Evolutionary conservation across 2,888 invertebrate species (phyloP), one percentile per base, ranked within the genome.

Genomic region (Oscheius sp.): DNA sequence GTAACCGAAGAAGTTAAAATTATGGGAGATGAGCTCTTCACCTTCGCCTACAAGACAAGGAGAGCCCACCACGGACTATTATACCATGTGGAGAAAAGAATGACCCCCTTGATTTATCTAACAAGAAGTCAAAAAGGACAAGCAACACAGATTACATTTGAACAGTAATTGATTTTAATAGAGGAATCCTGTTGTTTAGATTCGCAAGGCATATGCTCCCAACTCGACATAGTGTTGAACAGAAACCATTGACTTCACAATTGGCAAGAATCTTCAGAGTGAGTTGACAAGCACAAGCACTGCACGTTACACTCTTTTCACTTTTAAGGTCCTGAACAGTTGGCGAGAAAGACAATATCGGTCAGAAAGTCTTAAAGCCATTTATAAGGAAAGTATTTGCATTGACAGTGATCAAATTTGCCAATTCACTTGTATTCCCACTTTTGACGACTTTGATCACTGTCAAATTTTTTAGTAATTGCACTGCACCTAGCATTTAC

Each of bases 41-140:
- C 66, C 46, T 64, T 74, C 53, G 76, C 80, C 7, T 75, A 70
- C n/a, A 74, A 72, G 21, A 75, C 77, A 16, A 61, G 77, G 25
- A 69, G 73, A 21, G 78, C 80, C 43, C 81, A 85, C 58, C 86
- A 84, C 56, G 83, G 83, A 27, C 72, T 84, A 45, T 53, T 83
- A 29, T 82, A 76, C 69, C 79, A 85, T 61, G 72, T 85, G 41
- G 73, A 78, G 43, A 79, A 82, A 68, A 72, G 80, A 25, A 71
- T 84, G 52, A 74, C 84, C 0, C 86, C 84, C 0, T 69, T 78
- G 18, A 72, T 78, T 59, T 79, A 76, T 59, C 76, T 78, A 13
- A 69, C 35, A 41, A 21, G 45, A n/a, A 41, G 41, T 25, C 69
- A 35, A n/a, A 27, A 27, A n/a, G 55, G 56, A 21, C 55, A 29